Evolutionary conservation across 2,888 invertebrate genomes (phyloP), one percentile per base, ranked within the genome.

Genomic region (Melitaea athalia): DNA sequence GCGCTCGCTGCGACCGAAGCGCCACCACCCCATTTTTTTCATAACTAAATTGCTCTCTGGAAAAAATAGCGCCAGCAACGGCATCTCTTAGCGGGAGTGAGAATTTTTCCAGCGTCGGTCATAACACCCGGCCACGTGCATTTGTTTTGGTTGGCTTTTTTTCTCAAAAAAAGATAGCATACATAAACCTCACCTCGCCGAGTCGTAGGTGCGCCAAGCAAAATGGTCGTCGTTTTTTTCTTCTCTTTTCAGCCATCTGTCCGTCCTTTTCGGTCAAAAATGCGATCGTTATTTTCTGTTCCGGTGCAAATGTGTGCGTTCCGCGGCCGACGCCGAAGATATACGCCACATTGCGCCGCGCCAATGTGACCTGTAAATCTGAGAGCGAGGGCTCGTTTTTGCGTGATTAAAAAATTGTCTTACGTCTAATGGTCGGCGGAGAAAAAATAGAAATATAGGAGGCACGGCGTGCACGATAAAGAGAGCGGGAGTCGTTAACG

Each of bases 231-330:
- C 90, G 90, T 92, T 92, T 92, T 92, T 92, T 92, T 92, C 92
- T 91, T 92, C 92, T 92, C 92, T 92, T 92, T 92, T 92, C 90
- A 90, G 85, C 90, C 90, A 92, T 92, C 90, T 91, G 89, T 92
- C 92, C 86, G 91, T 92, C 92, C 92, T 92, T 92, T 92, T 92
- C 92, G 87, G 91, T 87, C 92, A 92, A 92, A 92, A 92, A 92
- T 90, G 91, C 93, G 93, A 93, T 93, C 93, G 93, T 93, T 93
- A 93, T 93, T 93, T 79, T 93, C 92, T 91, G 92, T 92, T 92
- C 91, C 91, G 92, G 89, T 86, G 86, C 83, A 81, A 82, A 76
- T 92, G 92, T 92, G 92, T 92, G 92, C 86, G 92, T 92, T 83
- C 81, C 82, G 82, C 82, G 83, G 73, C 81, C 80, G 78, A 70